A percentile compares a stretch with the other conserved stretches of the same genome.
Evolutionary conservation across 2,113 vertebrate genomes (phyloP).

Genomic region (Cettia cetti): DNA sequence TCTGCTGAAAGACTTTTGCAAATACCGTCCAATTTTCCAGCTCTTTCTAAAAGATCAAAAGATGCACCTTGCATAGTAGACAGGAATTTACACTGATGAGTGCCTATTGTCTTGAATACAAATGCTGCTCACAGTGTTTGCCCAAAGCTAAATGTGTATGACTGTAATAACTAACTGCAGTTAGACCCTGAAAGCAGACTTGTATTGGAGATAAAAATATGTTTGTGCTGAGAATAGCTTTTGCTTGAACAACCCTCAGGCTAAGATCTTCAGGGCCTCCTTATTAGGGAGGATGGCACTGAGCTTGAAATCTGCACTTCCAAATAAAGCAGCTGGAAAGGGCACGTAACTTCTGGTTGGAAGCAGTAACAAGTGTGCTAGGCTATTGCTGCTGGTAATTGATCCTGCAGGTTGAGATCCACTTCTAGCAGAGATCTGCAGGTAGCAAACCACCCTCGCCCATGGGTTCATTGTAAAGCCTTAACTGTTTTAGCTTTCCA

Average conservation of each 20-base stretch:
- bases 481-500: background rate
- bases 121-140: slow-evolving; percentile 55
- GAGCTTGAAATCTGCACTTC: slow-evolving; percentile 52
- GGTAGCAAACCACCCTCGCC: background rate
- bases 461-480: background rate
- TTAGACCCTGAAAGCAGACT: slow-evolving; percentile 46
- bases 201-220: slow-evolving; percentile 47
- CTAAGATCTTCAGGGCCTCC: slow-evolving; percentile 66
- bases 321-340: slow-evolving; percentile 48
- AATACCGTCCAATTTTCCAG: slow-evolving; percentile 79
- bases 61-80: slow-evolving; percentile 76
- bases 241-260: slow-evolving; percentile 62
- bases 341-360: background rate
- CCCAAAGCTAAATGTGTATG: slow-evolving; percentile 55
- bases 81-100: slow-evolving; percentile 72
- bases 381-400: background rate
- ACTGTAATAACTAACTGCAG: slow-evolving; percentile 58
- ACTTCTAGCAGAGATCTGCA: background rate
- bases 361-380: background rate
- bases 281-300: slow-evolving; percentile 68
- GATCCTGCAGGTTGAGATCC: background rate
- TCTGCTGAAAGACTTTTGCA: slow-evolving; percentile 72
- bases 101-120: slow-evolving; percentile 74
- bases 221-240: slow-evolving; percentile 58
- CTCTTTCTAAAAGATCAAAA: slow-evolving; percentile 78